Evolutionary conservation across 2,113 vertebrate genomes (phyloP).

Genomic region (Mirounga angustirostris): DNA sequence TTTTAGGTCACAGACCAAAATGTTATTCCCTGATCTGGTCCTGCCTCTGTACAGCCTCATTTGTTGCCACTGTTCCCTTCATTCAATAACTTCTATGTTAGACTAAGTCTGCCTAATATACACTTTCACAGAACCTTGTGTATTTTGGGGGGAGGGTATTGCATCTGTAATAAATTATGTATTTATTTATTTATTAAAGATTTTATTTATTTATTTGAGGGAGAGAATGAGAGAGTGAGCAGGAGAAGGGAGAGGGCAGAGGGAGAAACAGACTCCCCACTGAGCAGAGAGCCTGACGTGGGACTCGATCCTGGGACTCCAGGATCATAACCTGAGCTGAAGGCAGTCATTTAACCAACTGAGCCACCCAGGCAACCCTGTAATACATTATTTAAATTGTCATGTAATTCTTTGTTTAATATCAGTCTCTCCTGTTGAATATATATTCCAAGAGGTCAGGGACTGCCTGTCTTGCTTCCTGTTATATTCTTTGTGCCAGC

Average conservation of each 20-base stretch:
- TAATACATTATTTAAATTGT: neutral
- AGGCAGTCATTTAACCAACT: no score
- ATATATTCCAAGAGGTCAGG: neutral
- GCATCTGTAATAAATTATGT: neutral
- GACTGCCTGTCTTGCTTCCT: neutral
- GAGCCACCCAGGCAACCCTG: no score
- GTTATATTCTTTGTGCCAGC: neutral
- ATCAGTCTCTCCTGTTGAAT: neutral
- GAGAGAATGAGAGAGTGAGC: no score
- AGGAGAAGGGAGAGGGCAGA: no score
- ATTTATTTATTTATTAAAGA: no score
- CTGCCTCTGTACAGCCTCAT: neutral
- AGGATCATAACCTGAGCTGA: no score
- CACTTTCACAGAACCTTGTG: neutral
- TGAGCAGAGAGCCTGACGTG: no score
- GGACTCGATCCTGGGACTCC: no score
- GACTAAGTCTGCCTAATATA: neutral
- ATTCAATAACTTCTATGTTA: neutral
- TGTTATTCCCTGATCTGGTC: neutral
- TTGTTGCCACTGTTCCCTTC: neutral
- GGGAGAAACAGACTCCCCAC: no score
- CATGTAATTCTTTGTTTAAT: neutral
- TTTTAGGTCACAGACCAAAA: neutral
- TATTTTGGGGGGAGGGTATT: neutral
- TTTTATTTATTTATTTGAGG: no score